Evolutionary conservation across 2,888 invertebrate genomes (phyloP), one percentile per base, ranked within the genome.

Genomic region (Sisyra nigra): DNA sequence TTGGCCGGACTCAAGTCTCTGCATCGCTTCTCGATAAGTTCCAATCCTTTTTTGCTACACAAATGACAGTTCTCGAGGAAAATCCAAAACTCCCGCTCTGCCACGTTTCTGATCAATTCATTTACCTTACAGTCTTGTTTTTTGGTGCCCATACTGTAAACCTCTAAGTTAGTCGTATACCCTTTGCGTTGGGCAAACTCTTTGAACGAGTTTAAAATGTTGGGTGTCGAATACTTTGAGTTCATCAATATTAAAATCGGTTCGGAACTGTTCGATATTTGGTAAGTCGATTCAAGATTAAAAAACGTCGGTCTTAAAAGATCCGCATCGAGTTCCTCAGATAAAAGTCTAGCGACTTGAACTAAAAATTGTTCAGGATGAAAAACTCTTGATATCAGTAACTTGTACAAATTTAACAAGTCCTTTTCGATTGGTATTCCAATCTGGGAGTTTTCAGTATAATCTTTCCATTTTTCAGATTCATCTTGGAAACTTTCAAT

Each of bases 31-130:
- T 87, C 87, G 45, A 88, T 63, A 2, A 67, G 63, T 1, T 78
- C 70, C 70, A 88, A 76, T 87, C 87, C 87, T 2, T 82, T 81
- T 5, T 76, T 78, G 1, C 86, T 85, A 24, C 24, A 24, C 50
- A 88, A 68, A 61, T 88, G 87, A 57, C 87, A 87, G 58, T 88
- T 88, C 66, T 88, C 87, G 47, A 88, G 66, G 57, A 85, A 80
- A 3, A 88, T 80, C 88, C 88, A 88, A 4, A 73, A 68, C 2
- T 87, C 87, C 49, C 75, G 74, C 40, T 65, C 59, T 54, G 79
- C 76, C 1, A 78, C 84, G 49, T 66, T 64, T 57, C 74, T 71
- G 45, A 88, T 82, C 67, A 85, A 69, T 41, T 68, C 69, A 52
- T 73, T 69, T 1, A 86, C 87, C 47, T 77, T 72, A 2, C 76